Evolutionary conservation across 2,888 invertebrate genomes (phyloP).

Genomic region (Oxystoma pomonae): DNA sequence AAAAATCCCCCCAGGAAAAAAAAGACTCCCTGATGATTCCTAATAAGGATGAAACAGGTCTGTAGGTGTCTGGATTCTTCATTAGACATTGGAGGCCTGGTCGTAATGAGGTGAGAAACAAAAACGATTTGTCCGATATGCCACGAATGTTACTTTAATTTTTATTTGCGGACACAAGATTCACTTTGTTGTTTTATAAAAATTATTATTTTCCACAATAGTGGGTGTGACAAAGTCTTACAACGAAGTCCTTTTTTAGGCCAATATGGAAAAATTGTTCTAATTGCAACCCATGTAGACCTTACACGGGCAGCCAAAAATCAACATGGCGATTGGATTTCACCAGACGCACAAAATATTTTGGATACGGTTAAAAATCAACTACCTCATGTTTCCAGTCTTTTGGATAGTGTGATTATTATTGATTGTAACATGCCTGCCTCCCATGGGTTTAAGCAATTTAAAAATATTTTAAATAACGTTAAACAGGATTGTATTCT

Average conservation of each 20-base stretch:
- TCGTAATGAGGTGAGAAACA: too few species aligned
- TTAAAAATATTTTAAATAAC: constrained; percentile 54
- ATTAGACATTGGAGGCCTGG: too few species aligned
- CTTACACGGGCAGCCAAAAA: constrained; percentile 50
- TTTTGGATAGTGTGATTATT: constrained; percentile 55
- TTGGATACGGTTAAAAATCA: constrained; percentile 48
- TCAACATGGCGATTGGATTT: constrained; percentile 55
- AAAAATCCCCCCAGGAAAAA: too few species aligned
- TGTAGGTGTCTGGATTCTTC: too few species aligned
- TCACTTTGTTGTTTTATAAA: too few species aligned
- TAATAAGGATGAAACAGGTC: too few species aligned
- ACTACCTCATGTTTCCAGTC: constrained; percentile 56
- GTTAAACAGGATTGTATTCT: constrained; percentile 53
- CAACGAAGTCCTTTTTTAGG: constrained; percentile 46
- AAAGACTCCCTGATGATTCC: too few species aligned
- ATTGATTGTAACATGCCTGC: constrained; percentile 60
- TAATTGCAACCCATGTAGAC: constrained; percentile 64
- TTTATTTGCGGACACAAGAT: too few species aligned
- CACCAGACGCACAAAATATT: constrained; percentile 53
- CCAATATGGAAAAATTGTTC: constrained; percentile 57
- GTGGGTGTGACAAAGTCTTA: too few species aligned
- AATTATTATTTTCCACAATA: too few species aligned
- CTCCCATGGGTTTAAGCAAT: constrained; percentile 57
- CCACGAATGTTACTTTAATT: too few species aligned
- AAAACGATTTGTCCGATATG: too few species aligned